Percentiles rank a stretch among this genome's conserved stretches.
Conservation (phyloP, 2,113 vertebrate genomes). For the Callocephalon fimbriatum region DNA sequence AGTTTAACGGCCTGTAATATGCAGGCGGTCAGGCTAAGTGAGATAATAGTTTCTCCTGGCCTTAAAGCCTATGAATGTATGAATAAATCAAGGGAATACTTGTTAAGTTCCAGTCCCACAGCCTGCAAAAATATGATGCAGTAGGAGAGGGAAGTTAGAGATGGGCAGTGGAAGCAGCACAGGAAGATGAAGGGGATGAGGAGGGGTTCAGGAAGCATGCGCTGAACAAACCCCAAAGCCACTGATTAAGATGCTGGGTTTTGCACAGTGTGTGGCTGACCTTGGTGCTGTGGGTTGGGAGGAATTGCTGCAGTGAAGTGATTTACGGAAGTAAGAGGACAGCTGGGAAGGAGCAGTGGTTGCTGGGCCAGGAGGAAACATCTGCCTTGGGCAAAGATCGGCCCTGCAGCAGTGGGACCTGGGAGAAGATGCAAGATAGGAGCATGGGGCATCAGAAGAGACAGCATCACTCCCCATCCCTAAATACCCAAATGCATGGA, state of each 20-base stretch:
- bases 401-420: fast-evolving
- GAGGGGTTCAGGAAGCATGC: fast-evolving
- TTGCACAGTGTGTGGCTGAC: fast-evolving
- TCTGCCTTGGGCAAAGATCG: background rate
- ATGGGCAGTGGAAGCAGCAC: fast-evolving
- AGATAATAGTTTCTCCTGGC: background rate
- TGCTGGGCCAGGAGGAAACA: background rate
- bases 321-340: background rate
- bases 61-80: constrained; percentile 12
- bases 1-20: constrained; percentile 24
- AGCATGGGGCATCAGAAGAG: fast-evolving
- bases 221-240: background rate
- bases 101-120: background rate
- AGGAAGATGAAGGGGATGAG: background rate
- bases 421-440: background rate
- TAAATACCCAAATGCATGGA: fast-evolving
- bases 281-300: background rate
- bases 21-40: background rate
- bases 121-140: background rate
- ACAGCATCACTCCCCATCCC: background rate
- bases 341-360: background rate
- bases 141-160: background rate
- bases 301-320: background rate
- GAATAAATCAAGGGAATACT: constrained; percentile 24
- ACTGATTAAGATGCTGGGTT: background rate